Conservation (phyloP, 2,888 invertebrate species). For the Venusia cambrica region DNA sequence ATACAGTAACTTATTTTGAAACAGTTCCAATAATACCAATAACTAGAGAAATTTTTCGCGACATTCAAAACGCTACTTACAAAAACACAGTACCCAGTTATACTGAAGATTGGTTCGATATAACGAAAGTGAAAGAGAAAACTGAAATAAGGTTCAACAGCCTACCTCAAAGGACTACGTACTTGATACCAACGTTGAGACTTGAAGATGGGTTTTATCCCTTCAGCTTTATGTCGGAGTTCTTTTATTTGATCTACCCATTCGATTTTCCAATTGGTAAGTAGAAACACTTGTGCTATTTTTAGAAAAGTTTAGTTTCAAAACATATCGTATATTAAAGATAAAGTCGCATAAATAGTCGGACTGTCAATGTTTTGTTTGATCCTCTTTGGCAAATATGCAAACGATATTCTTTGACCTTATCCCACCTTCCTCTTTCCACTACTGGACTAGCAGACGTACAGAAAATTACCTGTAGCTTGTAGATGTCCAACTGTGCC, state of each 20-base stretch:
- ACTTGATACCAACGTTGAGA: constrained; percentile 76
- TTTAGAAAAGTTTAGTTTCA: too few species aligned
- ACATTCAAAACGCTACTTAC: constrained; percentile 51
- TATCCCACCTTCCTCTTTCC: too few species aligned
- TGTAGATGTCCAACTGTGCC: too few species aligned
- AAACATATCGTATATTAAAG: too few species aligned
- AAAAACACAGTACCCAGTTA: constrained; percentile 54
- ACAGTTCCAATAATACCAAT: constrained; percentile 56
- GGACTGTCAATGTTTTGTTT: too few species aligned
- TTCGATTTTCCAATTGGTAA: constrained; percentile 84
- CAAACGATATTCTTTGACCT: too few species aligned
- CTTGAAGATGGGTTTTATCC: constrained; percentile 82
- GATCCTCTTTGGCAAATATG: too few species aligned
- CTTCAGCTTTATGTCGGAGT: constrained; percentile 82
- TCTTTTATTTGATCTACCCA: constrained; percentile 84
- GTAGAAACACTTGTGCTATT: too few species aligned
- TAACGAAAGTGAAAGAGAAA: constrained; percentile 59
- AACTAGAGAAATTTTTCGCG: constrained; percentile 55
- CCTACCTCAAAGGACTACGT: constrained; percentile 68
- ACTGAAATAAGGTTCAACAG: constrained; percentile 72
- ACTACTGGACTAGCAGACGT: too few species aligned
- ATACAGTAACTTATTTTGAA: constrained; percentile 12
- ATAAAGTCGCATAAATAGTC: too few species aligned
- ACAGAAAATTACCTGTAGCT: too few species aligned
- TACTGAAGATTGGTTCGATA: constrained; percentile 64